phyloP scores from a whole-genome alignment of 2,113 vertebrate species.

The Lates calcarifer region DNA sequence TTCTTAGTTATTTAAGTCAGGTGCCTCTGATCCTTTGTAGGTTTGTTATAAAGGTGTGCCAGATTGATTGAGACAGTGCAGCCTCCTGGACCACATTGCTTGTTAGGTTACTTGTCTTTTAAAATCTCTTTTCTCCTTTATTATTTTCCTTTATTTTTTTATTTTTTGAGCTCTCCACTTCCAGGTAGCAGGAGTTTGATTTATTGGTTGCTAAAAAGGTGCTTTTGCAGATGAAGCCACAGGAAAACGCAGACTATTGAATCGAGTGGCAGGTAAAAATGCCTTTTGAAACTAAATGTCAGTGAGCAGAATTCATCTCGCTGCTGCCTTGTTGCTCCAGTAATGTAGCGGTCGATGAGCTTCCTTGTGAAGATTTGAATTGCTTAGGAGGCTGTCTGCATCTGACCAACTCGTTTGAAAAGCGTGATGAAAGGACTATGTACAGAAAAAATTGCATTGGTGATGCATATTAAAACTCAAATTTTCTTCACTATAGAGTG shows the following conservation, averaged over 20 bases:
- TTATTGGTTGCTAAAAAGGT: constrained; percentile 66
- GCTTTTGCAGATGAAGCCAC: constrained; percentile 65
- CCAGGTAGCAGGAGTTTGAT: constrained; percentile 53
- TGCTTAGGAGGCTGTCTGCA: constrained; percentile 19
- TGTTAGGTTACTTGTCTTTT: constrained; percentile 53
- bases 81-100: constrained; percentile 17
- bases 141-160: background rate
- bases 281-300: constrained; percentile 70
- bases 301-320: constrained; percentile 58
- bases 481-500: background rate
- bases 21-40: constrained; percentile 6
- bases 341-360: constrained; percentile 46
- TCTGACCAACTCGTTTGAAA: background rate
- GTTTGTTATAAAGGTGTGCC: constrained; percentile 24
- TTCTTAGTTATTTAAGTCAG: constrained; percentile 22
- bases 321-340: constrained; percentile 37
- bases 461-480: background rate
- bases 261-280: constrained; percentile 62
- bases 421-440: constrained; percentile 3
- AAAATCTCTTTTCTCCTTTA: constrained; percentile 6
- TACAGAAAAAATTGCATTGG: background rate
- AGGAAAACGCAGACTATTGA: constrained; percentile 58
- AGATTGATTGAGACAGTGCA: constrained; percentile 31
- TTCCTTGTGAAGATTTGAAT: constrained; percentile 34
- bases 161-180: constrained; percentile 21